These are phyloP conservation scores for Darevskia mixta DNA, from an alignment of 2,797 vertebrate genomes.

Conservation along the genomic window DNA sequence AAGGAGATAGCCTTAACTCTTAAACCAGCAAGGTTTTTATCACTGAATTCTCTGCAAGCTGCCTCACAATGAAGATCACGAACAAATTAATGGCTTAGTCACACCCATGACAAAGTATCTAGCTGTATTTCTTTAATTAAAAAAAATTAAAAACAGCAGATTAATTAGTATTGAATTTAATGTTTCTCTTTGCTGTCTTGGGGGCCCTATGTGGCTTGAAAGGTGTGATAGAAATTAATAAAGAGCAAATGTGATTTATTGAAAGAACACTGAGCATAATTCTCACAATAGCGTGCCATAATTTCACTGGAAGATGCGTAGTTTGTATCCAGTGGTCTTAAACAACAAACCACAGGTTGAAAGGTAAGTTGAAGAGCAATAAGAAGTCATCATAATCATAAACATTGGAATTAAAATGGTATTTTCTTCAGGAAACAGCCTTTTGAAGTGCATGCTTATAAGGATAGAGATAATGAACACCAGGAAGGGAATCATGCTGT, in stretches of 20 bases:
- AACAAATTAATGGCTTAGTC: neutral
- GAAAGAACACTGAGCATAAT: neutral
- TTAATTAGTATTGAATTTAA: neutral
- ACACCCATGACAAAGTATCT: neutral
- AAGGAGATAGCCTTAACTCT: too few relatives aligned
- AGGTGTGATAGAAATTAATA: neutral
- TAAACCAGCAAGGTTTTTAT: too few relatives aligned
- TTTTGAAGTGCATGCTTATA: constrained; percentile 27
- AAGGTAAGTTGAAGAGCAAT: neutral
- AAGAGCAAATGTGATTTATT: neutral
- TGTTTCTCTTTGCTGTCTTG: neutral
- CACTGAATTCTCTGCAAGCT: neutral
- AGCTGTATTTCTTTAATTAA: neutral
- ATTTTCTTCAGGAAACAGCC: constrained; percentile 41
- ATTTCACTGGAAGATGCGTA: neutral
- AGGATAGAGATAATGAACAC: constrained; percentile 10
- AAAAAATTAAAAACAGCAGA: neutral
- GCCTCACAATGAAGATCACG: neutral
- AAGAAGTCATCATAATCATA: constrained; percentile 31
- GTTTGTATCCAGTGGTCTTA: constrained; percentile 7
- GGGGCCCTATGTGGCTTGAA: neutral
- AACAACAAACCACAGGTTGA: constrained; percentile 16
- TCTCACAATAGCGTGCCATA: neutral
- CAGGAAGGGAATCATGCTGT: constrained; percentile 30
- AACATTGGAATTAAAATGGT: constrained; percentile 44